Conservation (phyloP, 2,113 vertebrate genomes). For the Dipodomys spectabilis region DNA sequence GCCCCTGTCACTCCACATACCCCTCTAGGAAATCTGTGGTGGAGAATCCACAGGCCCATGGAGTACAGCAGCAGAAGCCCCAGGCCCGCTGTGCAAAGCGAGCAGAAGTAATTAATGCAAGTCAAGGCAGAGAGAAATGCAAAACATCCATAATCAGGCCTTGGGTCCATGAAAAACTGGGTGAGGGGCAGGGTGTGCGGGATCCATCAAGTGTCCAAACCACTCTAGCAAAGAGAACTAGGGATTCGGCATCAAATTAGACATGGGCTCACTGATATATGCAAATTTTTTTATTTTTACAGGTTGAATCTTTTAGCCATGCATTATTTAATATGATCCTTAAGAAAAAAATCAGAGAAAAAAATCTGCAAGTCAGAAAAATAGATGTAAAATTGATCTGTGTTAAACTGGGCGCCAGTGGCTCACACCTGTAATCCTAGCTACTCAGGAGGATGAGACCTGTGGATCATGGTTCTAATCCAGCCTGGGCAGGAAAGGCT, state of each 20-base stretch:
- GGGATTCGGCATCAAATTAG: not conserved
- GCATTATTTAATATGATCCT: no score
- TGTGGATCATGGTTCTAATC: no score
- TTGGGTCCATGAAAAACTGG: not conserved
- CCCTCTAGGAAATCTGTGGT: not conserved
- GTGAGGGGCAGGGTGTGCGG: not conserved
- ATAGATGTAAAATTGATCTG: not conserved
- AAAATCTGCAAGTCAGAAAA: not conserved
- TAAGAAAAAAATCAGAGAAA: not conserved
- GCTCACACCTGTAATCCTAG: no score
- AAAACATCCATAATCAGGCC: not conserved
- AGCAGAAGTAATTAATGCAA: not conserved
- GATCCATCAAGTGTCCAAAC: not conserved
- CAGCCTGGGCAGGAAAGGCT: no score
- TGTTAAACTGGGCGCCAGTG: no score
- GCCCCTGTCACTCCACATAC: fast-evolving
- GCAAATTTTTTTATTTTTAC: not conserved
- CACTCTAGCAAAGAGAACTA: not conserved
- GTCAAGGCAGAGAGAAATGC: not conserved
- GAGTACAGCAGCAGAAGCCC: not conserved
- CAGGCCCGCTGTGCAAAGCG: not conserved
- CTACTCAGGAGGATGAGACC: no score
- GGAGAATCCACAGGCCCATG: not conserved
- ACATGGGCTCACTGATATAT: not conserved
- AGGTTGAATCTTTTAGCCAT: not conserved